Base-by-base conservation (phyloP, 2,888 invertebrate genomes). In the Liodrosophila aerea region DNA sequence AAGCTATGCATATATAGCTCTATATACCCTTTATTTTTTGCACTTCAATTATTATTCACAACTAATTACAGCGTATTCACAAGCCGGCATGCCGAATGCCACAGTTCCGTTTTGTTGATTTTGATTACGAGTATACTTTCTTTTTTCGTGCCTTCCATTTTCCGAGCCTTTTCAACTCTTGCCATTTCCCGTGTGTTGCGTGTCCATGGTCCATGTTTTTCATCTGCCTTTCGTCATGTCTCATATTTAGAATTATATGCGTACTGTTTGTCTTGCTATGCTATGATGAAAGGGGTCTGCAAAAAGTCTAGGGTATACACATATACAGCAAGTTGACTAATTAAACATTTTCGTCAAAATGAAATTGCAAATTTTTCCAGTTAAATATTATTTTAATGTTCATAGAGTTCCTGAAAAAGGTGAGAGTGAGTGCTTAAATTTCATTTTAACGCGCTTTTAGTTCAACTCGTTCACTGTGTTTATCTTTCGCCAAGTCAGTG, bases 311-410 rank as follows among this genome's bases (percentile, higher is more conserved):
- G 30, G 8, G 13, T 5, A 7, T 7, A 15, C 15, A 31, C n/a
- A 11, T 11, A 34, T 18, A 65, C 60, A 43, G 12, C 44, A 45
- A 63, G 65, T 53, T 44, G 49, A 58, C 70, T 84, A 81, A 77
- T 77, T 84, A 84, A 77, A 84, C 59, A 84, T 76, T 84, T 81
- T 62, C 51, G 59, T 29, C 50, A 5, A 84, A 76, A 84, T 70
- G 52, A 63, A 83, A 76, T 68, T 71, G 49, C 59, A 72, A 51
- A 64, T 64, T 73, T 44, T 59, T 45, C 11, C 52, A 67, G 45
- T 58, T 59, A 70, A 81, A 84, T 70, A 63, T 64, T 54, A 64
- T 65, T 54, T 46, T 46, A 44, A 41, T 51, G 34, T 47, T n/a
- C n/a, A n/a, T n/a, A n/a, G n/a, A n/a, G 34, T 41, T 50, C 53